A percentile compares a stretch with the other conserved stretches of the same genome.
These are phyloP conservation scores for Coluber constrictor DNA, from an alignment of 2,797 vertebrate species.

Conservation along the genomic window DNA sequence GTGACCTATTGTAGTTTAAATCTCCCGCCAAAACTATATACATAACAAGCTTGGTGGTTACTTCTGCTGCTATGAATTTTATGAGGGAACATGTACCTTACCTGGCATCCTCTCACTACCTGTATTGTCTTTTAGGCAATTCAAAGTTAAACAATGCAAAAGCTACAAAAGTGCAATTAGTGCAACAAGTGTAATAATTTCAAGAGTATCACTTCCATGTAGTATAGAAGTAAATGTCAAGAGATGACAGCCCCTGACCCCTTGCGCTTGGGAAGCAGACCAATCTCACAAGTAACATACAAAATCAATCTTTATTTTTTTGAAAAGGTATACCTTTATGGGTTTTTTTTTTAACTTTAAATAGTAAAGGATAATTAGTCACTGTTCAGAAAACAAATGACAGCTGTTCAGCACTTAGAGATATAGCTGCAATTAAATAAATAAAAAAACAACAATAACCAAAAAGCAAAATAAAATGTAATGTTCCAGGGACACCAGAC, in stretches of 20 bases:
- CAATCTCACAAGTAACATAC: not conserved
- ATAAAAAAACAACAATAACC: not conserved
- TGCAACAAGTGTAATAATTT: not conserved
- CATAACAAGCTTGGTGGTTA: not conserved
- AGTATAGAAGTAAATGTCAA: not conserved
- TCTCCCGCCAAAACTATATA: too few species aligned
- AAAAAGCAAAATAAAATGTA: not conserved
- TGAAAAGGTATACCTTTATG: not conserved
- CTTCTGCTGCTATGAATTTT: not conserved
- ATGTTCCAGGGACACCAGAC: not conserved
- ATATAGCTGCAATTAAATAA: not conserved
- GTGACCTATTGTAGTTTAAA: too few species aligned
- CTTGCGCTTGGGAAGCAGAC: not conserved
- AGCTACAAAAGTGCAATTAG: not conserved
- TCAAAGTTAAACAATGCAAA: not conserved
- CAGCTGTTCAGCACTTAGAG: not conserved
- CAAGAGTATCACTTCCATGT: not conserved
- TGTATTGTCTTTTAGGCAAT: not conserved
- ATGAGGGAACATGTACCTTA: not conserved
- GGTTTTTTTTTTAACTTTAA: not conserved
- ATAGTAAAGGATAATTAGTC: not conserved
- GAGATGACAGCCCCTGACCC: not conserved
- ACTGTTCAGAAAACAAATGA: not conserved
- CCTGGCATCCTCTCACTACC: not conserved
- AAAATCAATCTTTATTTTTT: not conserved